Evolutionary conservation across 1,140 invertebrate genomes (phyloP).

Genomic region (Drosophila paulistorum): DNA sequence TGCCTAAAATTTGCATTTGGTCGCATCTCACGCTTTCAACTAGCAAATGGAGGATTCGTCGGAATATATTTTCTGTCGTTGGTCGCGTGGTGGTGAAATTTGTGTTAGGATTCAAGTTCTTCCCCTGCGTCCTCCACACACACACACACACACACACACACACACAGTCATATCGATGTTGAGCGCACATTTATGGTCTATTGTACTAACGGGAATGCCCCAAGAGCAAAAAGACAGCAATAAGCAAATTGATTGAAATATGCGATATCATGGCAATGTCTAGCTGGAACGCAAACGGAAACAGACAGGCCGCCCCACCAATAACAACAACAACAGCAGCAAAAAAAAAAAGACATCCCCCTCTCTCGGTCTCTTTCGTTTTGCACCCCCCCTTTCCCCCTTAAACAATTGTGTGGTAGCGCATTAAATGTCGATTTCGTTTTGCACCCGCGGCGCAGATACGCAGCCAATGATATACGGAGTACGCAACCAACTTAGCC

Average conservation of each 20-base stretch:
- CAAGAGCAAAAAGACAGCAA: constrained; percentile 73
- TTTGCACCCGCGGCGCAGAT: constrained; percentile 74
- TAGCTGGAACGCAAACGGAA: constrained; percentile 69
- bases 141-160: background rate
- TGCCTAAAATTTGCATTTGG: constrained; percentile 74
- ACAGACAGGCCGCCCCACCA: constrained; percentile 37
- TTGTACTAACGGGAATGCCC: constrained; percentile 80
- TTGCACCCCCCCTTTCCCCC: constrained; percentile 11
- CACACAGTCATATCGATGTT: constrained; percentile 29
- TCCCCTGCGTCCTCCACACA: background rate
- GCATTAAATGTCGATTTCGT: constrained; percentile 80
- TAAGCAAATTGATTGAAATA: constrained; percentile 82
- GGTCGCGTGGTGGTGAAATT: constrained; percentile 50
- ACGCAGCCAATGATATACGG: constrained; percentile 67
- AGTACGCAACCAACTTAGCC: constrained; percentile 53
- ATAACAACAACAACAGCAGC: background rate
- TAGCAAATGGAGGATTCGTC: constrained; percentile 17
- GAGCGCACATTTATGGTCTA: constrained; percentile 79
- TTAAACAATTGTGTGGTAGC: constrained; percentile 67
- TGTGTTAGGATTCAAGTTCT: background rate
- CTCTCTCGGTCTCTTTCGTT: background rate
- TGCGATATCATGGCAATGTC: constrained; percentile 70
- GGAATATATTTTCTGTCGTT: constrained; percentile 39
- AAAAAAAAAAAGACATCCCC: background rate
- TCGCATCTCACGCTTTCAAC: constrained; percentile 70